These are phyloP conservation scores for Pecten maximus DNA, from an alignment of 2,888 invertebrate species.

Conservation along the genomic window DNA sequence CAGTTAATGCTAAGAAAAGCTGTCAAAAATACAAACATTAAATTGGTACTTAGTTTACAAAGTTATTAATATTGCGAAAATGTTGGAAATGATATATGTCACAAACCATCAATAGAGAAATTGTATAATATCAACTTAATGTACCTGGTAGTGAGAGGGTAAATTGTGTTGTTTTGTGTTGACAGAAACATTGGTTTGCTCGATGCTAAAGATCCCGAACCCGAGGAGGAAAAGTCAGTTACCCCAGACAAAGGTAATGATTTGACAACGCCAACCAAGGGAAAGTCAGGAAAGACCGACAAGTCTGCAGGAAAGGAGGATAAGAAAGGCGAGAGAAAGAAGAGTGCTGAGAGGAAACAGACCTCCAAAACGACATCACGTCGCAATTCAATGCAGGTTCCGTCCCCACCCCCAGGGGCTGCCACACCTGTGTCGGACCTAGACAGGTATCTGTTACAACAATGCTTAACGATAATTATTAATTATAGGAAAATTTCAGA, in stretches of 20 bases:
- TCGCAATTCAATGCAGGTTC: slow-evolving; percentile 69
- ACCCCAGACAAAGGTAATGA: slow-evolving; percentile 78
- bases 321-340: slow-evolving; percentile 66
- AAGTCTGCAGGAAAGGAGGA: slow-evolving; percentile 60
- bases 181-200: slow-evolving; percentile 76
- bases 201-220: slow-evolving; percentile 75
- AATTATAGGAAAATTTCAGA: too few relatives aligned
- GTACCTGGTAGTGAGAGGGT: too few relatives aligned
- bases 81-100: too few relatives aligned
- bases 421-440: slow-evolving; percentile 78
- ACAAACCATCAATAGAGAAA: too few relatives aligned
- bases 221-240: slow-evolving; percentile 78
- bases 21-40: too few relatives aligned
- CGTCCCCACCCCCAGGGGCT: slow-evolving; percentile 79
- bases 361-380: slow-evolving; percentile 63
- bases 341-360: slow-evolving; percentile 71
- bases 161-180: background rate
- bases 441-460: slow-evolving; percentile 66
- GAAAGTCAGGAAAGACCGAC: slow-evolving; percentile 68
- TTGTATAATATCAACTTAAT: too few relatives aligned
- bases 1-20: too few relatives aligned
- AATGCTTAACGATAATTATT: too few relatives aligned
- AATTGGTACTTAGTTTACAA: too few relatives aligned
- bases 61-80: too few relatives aligned
- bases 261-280: slow-evolving; percentile 73